A percentile compares a stretch with the other conserved stretches of the same genome.
Conservation (phyloP, 2,888 invertebrate genomes). For the Prenolepis imparis region DNA sequence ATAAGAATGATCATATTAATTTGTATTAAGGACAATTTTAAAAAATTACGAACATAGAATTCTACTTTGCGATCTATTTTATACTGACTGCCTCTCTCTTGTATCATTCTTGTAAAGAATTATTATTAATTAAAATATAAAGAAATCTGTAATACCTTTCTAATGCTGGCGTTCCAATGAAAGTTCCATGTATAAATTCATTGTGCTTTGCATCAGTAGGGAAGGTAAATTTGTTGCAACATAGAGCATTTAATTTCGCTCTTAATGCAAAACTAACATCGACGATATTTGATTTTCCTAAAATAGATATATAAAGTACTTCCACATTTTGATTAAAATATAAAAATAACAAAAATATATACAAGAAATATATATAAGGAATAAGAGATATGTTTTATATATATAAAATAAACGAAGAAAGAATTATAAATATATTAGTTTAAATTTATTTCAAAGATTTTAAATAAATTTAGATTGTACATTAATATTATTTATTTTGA, state of each 20-base stretch:
- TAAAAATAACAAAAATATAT: background rate
- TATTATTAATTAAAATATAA: conserved; percentile 21
- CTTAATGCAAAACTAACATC: conserved; percentile 99
- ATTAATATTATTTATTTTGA: background rate
- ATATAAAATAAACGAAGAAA: background rate
- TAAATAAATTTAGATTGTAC: background rate
- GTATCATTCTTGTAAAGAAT: conserved; percentile 92
- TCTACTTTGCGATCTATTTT: conserved; percentile 93
- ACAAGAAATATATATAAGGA: background rate
- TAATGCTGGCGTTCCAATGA: conserved; percentile 95
- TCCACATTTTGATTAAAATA: background rate
- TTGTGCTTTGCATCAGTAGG: conserved; percentile 86
- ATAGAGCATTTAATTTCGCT: conserved; percentile 95
- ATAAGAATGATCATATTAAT: no score
- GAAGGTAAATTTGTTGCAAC: conserved; percentile 90
- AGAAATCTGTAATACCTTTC: conserved; percentile 87
- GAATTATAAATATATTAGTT: background rate
- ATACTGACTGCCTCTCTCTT: conserved; percentile 95
- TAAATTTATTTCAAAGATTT: conserved; percentile 2
- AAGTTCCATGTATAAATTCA: conserved; percentile 98
- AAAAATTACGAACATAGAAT: background rate
- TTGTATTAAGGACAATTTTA: no score
- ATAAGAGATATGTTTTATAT: background rate
- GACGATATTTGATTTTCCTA: conserved; percentile 99
- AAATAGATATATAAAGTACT: conserved; percentile 71